A percentile compares a stretch with the other conserved stretches of the same genome.
These are phyloP conservation scores for Thymallus thymallus DNA, from an alignment of 2,113 vertebrate species.

Conservation along the genomic window DNA sequence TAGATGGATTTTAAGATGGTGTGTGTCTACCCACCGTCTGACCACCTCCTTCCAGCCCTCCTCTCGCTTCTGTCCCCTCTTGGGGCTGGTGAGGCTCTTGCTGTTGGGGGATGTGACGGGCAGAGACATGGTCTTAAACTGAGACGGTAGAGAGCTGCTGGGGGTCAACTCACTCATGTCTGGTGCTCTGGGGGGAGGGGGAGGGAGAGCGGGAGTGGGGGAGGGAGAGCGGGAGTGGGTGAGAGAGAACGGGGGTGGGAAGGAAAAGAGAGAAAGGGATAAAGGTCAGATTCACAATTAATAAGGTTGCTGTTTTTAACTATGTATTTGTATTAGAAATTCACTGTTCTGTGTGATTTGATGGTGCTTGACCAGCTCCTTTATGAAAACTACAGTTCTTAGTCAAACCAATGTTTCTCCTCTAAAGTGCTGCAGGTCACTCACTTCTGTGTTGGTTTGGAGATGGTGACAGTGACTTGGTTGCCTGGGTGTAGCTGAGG, in stretches of 20 bases:
- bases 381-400: too few relatives aligned
- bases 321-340: too few relatives aligned
- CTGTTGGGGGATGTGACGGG: slow-evolving; percentile 87
- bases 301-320: too few relatives aligned
- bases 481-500: slow-evolving; percentile 76
- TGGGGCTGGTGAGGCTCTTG: slow-evolving; percentile 95
- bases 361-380: too few relatives aligned
- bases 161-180: slow-evolving; percentile 77
- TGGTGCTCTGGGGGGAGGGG: slow-evolving; percentile 77
- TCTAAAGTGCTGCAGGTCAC: slow-evolving; percentile 12
- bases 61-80: slow-evolving; percentile 96
- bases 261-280: slow-evolving; percentile 5
- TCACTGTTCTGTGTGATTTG: too few relatives aligned
- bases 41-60: slow-evolving; percentile 99
- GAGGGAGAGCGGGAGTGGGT: background rate
- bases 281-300: too few relatives aligned
- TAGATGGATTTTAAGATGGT: background rate
- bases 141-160: slow-evolving; percentile 80
- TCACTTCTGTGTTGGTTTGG: slow-evolving; percentile 83
- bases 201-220: background rate
- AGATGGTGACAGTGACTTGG: slow-evolving; percentile 85
- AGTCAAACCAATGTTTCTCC: too few relatives aligned
- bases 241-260: slow-evolving; percentile 1
- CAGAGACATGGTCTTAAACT: slow-evolving; percentile 88
- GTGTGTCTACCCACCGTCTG: slow-evolving; percentile 77